A percentile compares a stretch with the other conserved stretches of the same genome.
phyloP scores from a whole-genome alignment of 2,797 vertebrate genomes.

The Neostethus bicornis region DNA sequence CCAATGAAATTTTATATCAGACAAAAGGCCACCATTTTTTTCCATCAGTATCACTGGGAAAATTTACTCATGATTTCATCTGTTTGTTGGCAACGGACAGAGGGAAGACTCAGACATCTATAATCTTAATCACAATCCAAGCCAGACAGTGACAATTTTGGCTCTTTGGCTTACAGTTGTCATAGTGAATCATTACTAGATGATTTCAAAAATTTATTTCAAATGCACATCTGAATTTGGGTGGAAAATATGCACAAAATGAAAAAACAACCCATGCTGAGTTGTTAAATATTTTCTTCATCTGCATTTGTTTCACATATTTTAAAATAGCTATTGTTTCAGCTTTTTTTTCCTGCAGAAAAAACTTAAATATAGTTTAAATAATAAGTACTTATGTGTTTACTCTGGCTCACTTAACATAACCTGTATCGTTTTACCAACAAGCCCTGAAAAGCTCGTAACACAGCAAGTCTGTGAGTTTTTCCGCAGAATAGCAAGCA shows the following conservation, averaged over 20 bases:
- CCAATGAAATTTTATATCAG: constrained; percentile 29
- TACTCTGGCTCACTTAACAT: constrained; percentile 20
- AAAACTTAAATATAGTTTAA: constrained; percentile 15
- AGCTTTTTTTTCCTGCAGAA: constrained; percentile 6
- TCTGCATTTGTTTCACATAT: neutral
- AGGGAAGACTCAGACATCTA: constrained; percentile 18
- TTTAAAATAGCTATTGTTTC: constrained; percentile 14
- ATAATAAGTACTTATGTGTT: constrained; percentile 25
- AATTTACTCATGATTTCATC: constrained; percentile 44
- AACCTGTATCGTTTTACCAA: constrained; percentile 50
- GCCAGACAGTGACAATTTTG: constrained; percentile 21
- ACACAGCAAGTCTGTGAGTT: constrained; percentile 49
- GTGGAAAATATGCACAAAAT: constrained; percentile 6
- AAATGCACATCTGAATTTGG: constrained; percentile 23
- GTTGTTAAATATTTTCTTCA: constrained; percentile 11
- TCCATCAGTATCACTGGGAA: constrained; percentile 18
- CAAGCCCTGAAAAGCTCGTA: constrained; percentile 39
- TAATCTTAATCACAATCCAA: constrained; percentile 20
- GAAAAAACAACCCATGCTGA: constrained; percentile 18
- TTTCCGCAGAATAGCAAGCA: constrained; percentile 48
- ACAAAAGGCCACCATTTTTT: constrained; percentile 41
- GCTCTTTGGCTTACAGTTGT: constrained; percentile 31
- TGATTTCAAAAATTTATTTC: constrained; percentile 37
- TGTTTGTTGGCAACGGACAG: constrained; percentile 26
- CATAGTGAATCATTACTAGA: constrained; percentile 35